These are phyloP conservation scores for Acleris cristana DNA, from an alignment of 2,888 invertebrate genomes.

Conservation along the genomic window DNA sequence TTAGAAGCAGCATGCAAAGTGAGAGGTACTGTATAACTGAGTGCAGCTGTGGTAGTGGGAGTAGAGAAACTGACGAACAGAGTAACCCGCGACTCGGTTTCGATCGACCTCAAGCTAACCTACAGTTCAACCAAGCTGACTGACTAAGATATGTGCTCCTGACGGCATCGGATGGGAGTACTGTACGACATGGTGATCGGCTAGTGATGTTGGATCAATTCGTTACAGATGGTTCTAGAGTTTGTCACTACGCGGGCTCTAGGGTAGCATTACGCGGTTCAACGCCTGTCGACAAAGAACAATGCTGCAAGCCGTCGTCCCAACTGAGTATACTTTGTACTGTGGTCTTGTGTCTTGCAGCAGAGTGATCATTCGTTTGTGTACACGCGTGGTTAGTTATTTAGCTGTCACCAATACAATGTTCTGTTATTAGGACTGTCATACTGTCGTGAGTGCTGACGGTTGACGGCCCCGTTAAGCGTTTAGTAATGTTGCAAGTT, in stretches of 20 bases:
- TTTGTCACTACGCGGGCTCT: slow-evolving; percentile 75
- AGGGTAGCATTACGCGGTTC: slow-evolving; percentile 80
- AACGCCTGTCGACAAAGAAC: slow-evolving; percentile 75
- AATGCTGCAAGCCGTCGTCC: slow-evolving; percentile 68
- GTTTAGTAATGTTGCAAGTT: slow-evolving; percentile 83
- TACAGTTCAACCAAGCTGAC: slow-evolving; percentile 79
- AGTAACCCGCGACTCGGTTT: slow-evolving; percentile 70
- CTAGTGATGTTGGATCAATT: slow-evolving; percentile 78
- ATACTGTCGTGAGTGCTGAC: slow-evolving; percentile 78
- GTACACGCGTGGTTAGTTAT: slow-evolving; percentile 82
- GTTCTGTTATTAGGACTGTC: slow-evolving; percentile 73
- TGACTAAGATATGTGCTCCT: slow-evolving; percentile 77
- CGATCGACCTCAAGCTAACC: slow-evolving; percentile 78
- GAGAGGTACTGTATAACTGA: slow-evolving; percentile 73
- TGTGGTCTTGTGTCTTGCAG: slow-evolving; percentile 62
- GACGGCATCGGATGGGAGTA: slow-evolving; percentile 73
- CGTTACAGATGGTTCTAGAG: slow-evolving; percentile 76
- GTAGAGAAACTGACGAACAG: slow-evolving; percentile 69
- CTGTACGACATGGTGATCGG: slow-evolving; percentile 75
- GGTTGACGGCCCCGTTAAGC: slow-evolving; percentile 76
- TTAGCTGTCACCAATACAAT: slow-evolving; percentile 77
- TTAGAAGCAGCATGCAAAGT: slow-evolving; percentile 81
- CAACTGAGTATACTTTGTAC: slow-evolving; percentile 17
- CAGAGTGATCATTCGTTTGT: slow-evolving; percentile 76
- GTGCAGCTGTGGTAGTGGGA: slow-evolving; percentile 75